Conservation (phyloP, 1,140 invertebrate species). For the Ctenoplectra terminalis region DNA sequence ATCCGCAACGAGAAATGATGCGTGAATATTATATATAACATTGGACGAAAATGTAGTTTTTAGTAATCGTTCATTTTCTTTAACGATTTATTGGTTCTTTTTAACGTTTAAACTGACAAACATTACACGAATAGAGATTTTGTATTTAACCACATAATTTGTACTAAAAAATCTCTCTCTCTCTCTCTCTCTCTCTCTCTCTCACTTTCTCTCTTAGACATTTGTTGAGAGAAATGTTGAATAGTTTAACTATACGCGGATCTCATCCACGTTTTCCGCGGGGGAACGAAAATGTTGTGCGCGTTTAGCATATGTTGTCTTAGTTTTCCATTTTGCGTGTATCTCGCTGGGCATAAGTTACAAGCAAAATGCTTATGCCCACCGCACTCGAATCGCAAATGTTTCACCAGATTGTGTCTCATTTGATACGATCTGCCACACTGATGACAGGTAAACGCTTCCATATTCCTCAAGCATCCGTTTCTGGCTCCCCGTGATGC, state of each 20-base stretch:
- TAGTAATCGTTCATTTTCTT: not conserved
- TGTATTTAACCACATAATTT: not conserved
- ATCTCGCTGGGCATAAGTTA: constrained; percentile 56
- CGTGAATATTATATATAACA: not conserved
- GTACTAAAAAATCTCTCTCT: not conserved
- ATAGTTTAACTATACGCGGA: not conserved
- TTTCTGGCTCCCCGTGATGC: not conserved
- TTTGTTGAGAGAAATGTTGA: not conserved
- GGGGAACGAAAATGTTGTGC: constrained; percentile 63
- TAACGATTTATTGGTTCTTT: constrained; percentile 9
- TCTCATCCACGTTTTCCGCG: constrained; percentile 26
- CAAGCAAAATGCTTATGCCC: constrained; percentile 77
- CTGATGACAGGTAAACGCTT: constrained; percentile 75
- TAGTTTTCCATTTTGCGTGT: constrained; percentile 66
- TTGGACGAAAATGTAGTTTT: not conserved
- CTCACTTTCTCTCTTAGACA: no score
- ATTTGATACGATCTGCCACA: constrained; percentile 82
- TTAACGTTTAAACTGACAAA: not conserved
- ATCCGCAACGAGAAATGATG: not conserved
- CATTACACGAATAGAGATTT: not conserved
- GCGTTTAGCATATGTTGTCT: constrained; percentile 64
- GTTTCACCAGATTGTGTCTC: constrained; percentile 77
- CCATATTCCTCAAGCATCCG: not conserved
- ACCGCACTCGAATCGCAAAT: constrained; percentile 81
- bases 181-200: no score